Conservation (phyloP, 2,888 invertebrate species). For the Watsonalla binaria region DNA sequence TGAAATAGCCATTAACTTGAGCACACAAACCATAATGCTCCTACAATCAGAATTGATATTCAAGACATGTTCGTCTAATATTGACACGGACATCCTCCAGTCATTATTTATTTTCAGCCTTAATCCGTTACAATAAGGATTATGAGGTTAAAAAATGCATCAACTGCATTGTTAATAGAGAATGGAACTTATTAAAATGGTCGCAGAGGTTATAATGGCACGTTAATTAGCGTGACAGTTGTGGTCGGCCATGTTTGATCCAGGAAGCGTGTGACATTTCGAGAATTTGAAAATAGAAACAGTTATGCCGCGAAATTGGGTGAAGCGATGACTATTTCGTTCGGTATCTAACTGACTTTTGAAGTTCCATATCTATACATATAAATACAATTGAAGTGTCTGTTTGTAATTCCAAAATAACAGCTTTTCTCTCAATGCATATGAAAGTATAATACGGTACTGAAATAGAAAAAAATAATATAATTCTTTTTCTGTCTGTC, state of each 20-base stretch:
- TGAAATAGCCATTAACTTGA: too few relatives aligned
- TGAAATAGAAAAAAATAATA: too few relatives aligned
- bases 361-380: too few relatives aligned
- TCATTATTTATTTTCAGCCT: slow-evolving; percentile 3
- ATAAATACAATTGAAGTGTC: too few relatives aligned
- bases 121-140: slow-evolving; percentile 2
- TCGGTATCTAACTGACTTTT: neutral
- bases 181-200: slow-evolving; percentile 26
- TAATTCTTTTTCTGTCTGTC: too few relatives aligned
- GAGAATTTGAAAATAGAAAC: slow-evolving; percentile 57
- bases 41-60: neutral
- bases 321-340: slow-evolving; percentile 28
- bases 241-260: slow-evolving; percentile 43
- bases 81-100: neutral
- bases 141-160: neutral
- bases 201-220: slow-evolving; percentile 31
- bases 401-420: too few relatives aligned
- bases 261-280: slow-evolving; percentile 57
- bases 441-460: too few relatives aligned
- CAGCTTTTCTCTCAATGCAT: too few relatives aligned
- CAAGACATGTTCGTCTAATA: neutral
- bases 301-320: slow-evolving; percentile 58
- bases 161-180: neutral
- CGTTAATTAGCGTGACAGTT: slow-evolving; percentile 33
- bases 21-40: neutral